These are phyloP conservation scores for Cromileptes altivelis DNA, from an alignment of 2,113 vertebrate genomes.

Conservation along the genomic window DNA sequence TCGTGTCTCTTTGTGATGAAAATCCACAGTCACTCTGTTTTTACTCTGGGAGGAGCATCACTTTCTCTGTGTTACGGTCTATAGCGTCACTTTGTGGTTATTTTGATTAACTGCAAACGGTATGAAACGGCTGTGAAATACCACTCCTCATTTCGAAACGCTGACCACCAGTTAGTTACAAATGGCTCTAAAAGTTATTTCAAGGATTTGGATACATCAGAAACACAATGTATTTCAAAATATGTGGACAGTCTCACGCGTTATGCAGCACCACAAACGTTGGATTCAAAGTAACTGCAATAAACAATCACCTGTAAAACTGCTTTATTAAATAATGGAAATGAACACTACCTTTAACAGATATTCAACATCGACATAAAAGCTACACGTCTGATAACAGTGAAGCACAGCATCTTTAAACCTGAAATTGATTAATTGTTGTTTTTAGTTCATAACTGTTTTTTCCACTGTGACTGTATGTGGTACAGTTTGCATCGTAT, in stretches of 20 bases:
- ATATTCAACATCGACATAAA: neutral
- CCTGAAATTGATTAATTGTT: neutral
- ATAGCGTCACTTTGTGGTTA: slow-evolving; percentile 68
- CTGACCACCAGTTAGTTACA: neutral
- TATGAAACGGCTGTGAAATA: slow-evolving; percentile 5
- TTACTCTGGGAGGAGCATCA: slow-evolving; percentile 64
- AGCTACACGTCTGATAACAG: neutral
- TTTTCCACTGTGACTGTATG: too few species aligned
- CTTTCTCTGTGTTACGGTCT: slow-evolving; percentile 47
- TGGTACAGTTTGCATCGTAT: neutral
- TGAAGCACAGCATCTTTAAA: neutral
- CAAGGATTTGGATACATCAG: neutral
- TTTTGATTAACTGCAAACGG: slow-evolving; percentile 10
- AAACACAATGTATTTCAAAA: neutral
- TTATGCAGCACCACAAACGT: neutral
- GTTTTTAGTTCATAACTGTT: neutral
- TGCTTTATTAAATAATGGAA: neutral
- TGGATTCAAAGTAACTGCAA: neutral
- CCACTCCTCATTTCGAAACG: neutral
- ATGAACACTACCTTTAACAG: accelerated
- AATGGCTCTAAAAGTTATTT: too few species aligned
- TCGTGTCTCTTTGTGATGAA: slow-evolving; percentile 64
- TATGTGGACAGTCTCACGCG: neutral
- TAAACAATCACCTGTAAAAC: neutral
- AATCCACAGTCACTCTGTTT: slow-evolving; percentile 40